Evolutionary conservation across 2,888 invertebrate species (phyloP).

Genomic region (Fragum whitleyi): DNA sequence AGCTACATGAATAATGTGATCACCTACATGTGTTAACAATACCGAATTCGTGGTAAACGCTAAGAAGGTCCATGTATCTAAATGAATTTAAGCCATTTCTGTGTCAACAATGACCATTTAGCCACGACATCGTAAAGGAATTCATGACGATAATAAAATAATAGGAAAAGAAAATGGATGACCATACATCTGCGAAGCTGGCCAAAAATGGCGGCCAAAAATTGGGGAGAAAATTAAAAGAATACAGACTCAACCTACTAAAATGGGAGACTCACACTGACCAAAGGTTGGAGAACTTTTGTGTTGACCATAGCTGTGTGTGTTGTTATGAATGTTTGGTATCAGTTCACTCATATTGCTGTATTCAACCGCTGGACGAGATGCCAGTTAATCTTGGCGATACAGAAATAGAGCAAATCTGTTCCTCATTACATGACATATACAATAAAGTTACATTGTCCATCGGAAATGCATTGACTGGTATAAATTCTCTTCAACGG

Average conservation of each 20-base stretch:
- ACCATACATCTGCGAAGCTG: too few species aligned
- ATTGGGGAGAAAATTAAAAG: neutral
- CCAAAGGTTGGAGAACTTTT: conserved; percentile 28
- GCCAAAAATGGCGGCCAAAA: neutral
- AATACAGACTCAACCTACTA: neutral
- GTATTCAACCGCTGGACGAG: conserved; percentile 42
- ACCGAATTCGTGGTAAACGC: too few species aligned
- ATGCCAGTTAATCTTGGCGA: neutral
- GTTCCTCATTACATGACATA: neutral
- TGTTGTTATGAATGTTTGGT: conserved; percentile 36
- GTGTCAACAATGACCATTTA: too few species aligned
- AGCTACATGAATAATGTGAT: too few species aligned
- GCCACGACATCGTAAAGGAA: too few species aligned
- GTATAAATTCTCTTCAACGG: too few species aligned
- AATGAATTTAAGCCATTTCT: too few species aligned
- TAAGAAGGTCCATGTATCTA: too few species aligned
- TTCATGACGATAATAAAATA: too few species aligned
- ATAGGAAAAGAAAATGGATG: too few species aligned
- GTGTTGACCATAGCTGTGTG: conserved; percentile 22
- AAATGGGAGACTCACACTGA: conserved; percentile 24
- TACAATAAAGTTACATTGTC: neutral
- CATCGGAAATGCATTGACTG: neutral
- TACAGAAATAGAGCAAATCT: neutral
- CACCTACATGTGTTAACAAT: too few species aligned
- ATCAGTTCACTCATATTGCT: conserved; percentile 16